A percentile compares a stretch with the other conserved stretches of the same genome.
Evolutionary conservation across 2,113 vertebrate genomes (phyloP).

Genomic region (Neopipo cinnamomea): DNA sequence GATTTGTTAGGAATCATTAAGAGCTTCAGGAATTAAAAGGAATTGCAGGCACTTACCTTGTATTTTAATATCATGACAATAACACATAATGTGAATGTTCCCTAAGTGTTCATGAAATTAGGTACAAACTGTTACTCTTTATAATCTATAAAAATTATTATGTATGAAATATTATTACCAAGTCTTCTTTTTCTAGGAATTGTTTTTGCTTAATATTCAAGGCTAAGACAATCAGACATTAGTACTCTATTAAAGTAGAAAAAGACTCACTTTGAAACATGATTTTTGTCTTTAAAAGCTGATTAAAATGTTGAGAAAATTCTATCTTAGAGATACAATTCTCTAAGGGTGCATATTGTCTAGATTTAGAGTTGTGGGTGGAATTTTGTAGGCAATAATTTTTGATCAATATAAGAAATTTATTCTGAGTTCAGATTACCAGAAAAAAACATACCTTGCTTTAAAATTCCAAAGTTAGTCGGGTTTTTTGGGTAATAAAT

Average conservation of each 20-base stretch:
- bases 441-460: background rate
- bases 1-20: background rate
- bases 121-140: background rate
- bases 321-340: background rate
- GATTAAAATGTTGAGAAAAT: background rate
- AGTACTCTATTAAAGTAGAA: background rate
- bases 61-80: background rate
- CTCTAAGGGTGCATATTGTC: background rate
- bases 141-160: background rate
- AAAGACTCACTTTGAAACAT: background rate
- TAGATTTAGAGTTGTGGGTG: background rate
- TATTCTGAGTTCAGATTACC: background rate
- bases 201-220: background rate
- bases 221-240: background rate
- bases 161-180: background rate
- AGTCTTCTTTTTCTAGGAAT: background rate
- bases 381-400: background rate
- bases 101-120: background rate
- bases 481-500: fast-evolving
- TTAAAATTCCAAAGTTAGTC: background rate
- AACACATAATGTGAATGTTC: background rate
- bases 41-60: background rate
- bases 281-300: background rate
- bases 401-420: background rate
- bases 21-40: background rate